Percentiles rank a stretch among this genome's conserved stretches.
Evolutionary conservation across 2,797 vertebrate genomes (phyloP).

Genomic region (Leptodactylus fallax): DNA sequence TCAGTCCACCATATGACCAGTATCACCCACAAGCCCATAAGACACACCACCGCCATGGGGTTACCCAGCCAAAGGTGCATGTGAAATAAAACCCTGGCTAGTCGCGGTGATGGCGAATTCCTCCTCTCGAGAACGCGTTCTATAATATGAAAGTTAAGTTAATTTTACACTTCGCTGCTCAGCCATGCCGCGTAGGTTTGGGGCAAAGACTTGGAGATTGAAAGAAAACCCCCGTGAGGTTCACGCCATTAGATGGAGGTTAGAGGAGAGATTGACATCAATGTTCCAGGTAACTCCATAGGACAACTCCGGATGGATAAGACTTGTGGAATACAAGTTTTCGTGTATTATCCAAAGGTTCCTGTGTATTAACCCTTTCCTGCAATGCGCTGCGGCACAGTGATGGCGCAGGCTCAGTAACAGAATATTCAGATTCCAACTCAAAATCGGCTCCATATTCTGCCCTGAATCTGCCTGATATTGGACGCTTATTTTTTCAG

Average conservation of each 20-base stretch:
- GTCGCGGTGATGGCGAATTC: neutral
- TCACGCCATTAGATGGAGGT: neutral
- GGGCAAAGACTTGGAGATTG: slow-evolving; percentile 6
- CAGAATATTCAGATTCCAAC: no score
- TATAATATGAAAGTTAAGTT: slow-evolving; percentile 11
- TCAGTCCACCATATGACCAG: no score
- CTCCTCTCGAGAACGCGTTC: neutral
- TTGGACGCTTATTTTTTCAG: no score
- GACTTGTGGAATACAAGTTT: neutral
- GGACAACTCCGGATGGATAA: neutral
- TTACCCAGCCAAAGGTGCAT: neutral
- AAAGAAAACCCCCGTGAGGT: neutral
- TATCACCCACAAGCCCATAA: neutral
- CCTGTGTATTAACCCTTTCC: neutral
- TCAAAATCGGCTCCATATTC: no score
- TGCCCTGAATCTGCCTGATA: no score
- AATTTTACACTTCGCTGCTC: slow-evolving; percentile 18
- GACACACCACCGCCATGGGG: neutral
- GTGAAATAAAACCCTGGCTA: neutral
- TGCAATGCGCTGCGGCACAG: neutral
- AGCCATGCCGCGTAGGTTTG: neutral
- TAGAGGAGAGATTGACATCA: slow-evolving; percentile 2
- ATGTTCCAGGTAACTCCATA: neutral
- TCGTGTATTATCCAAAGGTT: no score
- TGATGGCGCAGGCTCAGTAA: no score